Evolutionary conservation across 2,797 vertebrate genomes (phyloP).

Genomic region (Orestias chungarensis): DNA sequence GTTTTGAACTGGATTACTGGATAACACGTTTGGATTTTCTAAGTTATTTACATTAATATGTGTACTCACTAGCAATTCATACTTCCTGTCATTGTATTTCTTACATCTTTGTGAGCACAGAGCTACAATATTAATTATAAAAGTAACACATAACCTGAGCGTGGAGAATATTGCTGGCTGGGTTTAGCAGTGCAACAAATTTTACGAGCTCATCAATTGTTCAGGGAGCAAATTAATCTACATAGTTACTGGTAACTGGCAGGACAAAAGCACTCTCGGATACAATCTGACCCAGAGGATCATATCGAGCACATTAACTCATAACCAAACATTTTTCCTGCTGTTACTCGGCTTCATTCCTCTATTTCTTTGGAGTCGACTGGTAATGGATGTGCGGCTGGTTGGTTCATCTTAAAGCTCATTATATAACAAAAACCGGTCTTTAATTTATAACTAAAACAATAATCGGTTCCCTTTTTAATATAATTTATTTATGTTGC

Average conservation of each 20-base stretch:
- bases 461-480: not conserved
- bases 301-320: not conserved
- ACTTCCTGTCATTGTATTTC: not conserved
- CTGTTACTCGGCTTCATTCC: not conserved
- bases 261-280: slow-evolving; percentile 18
- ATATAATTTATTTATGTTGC: not conserved
- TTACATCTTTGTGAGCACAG: not conserved
- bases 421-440: not conserved
- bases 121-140: not conserved
- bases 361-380: not conserved
- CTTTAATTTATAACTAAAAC: not conserved
- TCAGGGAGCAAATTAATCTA: slow-evolving; percentile 33
- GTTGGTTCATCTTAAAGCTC: not conserved
- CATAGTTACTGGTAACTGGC: slow-evolving; percentile 24
- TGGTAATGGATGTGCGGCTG: not conserved
- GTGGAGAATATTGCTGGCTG: slow-evolving; percentile 13
- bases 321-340: not conserved
- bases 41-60: not conserved
- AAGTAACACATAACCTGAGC: not conserved
- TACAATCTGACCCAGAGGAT: not conserved
- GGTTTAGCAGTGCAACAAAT: slow-evolving; percentile 38
- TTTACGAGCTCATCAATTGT: slow-evolving; percentile 46
- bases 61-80: not conserved
- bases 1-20: not conserved
- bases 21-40: not conserved